Evolutionary conservation across 2,113 vertebrate genomes (phyloP).

Genomic region (Lagopus leucura): DNA sequence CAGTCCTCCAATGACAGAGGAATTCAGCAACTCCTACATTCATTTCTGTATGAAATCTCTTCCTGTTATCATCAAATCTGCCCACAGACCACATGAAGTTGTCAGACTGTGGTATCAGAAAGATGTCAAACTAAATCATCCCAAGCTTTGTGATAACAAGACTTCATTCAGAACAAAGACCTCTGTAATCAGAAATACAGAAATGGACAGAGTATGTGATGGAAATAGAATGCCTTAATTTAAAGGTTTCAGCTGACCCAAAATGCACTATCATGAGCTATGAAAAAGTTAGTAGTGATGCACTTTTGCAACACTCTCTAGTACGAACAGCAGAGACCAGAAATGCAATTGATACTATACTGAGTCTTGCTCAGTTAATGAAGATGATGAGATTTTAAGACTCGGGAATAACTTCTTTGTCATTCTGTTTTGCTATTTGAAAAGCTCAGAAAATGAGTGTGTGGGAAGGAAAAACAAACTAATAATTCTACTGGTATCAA

Average conservation of each 20-base stretch:
- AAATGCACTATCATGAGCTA: not conserved
- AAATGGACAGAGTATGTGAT: not conserved
- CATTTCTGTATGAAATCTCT: not conserved
- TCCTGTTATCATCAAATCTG: not conserved
- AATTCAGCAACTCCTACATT: not conserved
- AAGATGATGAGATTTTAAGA: not conserved
- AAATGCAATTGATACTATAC: not conserved
- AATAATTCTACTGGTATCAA: not conserved
- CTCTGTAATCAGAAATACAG: not conserved
- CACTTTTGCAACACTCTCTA: not conserved
- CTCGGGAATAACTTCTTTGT: not conserved
- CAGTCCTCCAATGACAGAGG: not conserved
- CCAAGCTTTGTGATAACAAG: not conserved
- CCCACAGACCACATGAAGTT: not conserved
- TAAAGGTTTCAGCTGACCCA: not conserved
- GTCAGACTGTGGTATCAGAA: not conserved
- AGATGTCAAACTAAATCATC: not conserved
- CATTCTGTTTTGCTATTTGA: not conserved
- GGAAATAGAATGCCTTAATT: not conserved
- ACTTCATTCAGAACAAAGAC: not conserved
- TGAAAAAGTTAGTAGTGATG: not conserved
- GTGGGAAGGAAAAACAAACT: not conserved
- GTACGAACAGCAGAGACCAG: not conserved
- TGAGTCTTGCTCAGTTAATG: not conserved
- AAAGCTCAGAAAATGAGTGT: not conserved